Evolutionary conservation across 2,797 vertebrate genomes (phyloP).

Genomic region (Urocyon cinereoargenteus): DNA sequence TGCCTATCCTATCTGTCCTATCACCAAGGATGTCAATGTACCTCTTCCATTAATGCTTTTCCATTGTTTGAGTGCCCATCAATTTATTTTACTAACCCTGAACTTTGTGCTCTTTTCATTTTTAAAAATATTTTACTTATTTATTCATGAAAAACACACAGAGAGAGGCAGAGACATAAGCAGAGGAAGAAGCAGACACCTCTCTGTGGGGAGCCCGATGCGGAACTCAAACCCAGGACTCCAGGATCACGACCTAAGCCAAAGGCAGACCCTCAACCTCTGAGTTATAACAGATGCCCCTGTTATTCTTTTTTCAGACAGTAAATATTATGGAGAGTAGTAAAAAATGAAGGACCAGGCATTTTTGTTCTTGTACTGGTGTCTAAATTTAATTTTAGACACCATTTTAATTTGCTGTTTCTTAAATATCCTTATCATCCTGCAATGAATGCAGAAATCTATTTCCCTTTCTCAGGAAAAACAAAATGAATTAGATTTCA

Average conservation of each 20-base stretch:
- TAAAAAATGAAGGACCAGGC: not conserved
- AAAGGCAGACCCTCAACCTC: too few relatives aligned
- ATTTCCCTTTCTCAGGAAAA: not conserved
- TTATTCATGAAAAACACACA: too few relatives aligned
- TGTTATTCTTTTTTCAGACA: not conserved
- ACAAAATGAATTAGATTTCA: not conserved
- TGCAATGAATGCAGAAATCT: constrained; percentile 21
- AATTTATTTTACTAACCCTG: not conserved
- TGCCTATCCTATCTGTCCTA: not conserved
- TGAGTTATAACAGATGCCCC: not conserved
- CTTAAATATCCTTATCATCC: not conserved
- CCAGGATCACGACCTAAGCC: too few relatives aligned
- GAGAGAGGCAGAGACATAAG: too few relatives aligned
- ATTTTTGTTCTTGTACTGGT: not conserved
- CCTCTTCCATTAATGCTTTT: not conserved
- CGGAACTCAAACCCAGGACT: too few relatives aligned
- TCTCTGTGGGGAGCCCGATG: too few relatives aligned
- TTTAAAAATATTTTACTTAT: too few relatives aligned
- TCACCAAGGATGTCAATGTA: not conserved
- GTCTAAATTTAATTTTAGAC: constrained; percentile 26
- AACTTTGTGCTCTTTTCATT: not conserved
- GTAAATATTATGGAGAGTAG: not conserved
- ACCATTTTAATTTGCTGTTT: not conserved
- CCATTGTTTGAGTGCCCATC: not conserved
- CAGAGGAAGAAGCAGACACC: too few relatives aligned